These are phyloP conservation scores for Aulostomus chinensis DNA, from an alignment of 2,797 vertebrate genomes.

Conservation along the genomic window DNA sequence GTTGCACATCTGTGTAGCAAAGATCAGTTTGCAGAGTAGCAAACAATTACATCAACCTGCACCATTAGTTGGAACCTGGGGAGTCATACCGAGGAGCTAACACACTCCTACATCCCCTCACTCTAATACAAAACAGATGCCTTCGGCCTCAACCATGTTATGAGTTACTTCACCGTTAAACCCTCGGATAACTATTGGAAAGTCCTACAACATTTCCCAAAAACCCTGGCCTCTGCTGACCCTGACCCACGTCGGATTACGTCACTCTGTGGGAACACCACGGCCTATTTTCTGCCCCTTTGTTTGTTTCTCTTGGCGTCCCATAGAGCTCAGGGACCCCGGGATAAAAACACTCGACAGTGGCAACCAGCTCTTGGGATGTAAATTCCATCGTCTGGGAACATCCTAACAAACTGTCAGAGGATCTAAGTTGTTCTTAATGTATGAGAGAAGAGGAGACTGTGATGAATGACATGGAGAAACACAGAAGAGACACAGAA, in stretches of 20 bases:
- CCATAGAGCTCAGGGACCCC: slow-evolving; percentile 52
- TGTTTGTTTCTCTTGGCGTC: slow-evolving; percentile 65
- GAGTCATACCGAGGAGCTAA: background rate
- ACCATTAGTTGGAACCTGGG: no score
- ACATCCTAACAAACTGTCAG: slow-evolving; percentile 37
- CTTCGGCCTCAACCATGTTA: slow-evolving; percentile 19
- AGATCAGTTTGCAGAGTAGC: no score
- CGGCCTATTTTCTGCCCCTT: slow-evolving; percentile 70
- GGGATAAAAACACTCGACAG: slow-evolving; percentile 60
- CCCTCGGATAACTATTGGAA: slow-evolving; percentile 31
- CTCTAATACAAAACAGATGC: slow-evolving; percentile 58
- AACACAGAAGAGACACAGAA: no score
- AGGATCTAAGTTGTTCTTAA: slow-evolving; percentile 18
- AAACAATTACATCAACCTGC: no score
- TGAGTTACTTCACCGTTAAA: slow-evolving; percentile 35
- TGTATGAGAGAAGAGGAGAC: slow-evolving; percentile 2
- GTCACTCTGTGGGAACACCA: slow-evolving; percentile 75
- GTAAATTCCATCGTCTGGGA: slow-evolving; percentile 61
- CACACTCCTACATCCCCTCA: background rate
- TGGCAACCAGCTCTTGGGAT: slow-evolving; percentile 40
- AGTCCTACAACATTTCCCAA: slow-evolving; percentile 40
- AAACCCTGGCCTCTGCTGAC: slow-evolving; percentile 50
- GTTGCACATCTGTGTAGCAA: no score
- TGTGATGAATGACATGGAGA: background rate
- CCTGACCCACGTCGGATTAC: slow-evolving; percentile 54